Conservation (phyloP, 2,888 invertebrate genomes). For the Neoaliturus tenellus region DNA sequence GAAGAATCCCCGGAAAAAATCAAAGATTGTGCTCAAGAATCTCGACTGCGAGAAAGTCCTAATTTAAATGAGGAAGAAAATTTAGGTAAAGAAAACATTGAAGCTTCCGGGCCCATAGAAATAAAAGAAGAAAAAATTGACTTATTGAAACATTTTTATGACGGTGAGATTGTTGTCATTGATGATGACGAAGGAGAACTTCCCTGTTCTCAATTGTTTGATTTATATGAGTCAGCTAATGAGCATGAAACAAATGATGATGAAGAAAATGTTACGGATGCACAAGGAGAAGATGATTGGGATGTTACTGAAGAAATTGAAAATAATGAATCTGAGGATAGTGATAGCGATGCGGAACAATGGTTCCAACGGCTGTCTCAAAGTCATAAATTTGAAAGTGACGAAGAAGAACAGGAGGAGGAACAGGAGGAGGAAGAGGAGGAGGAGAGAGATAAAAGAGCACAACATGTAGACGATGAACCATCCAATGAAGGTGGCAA, state of each 20-base stretch:
- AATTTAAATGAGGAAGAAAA: not conserved
- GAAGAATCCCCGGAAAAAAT: not conserved
- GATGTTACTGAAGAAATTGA: not conserved
- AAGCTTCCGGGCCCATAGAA: not conserved
- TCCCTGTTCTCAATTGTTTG: slow-evolving; percentile 48
- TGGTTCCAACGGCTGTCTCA: slow-evolving; percentile 44
- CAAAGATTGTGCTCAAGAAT: too few relatives aligned
- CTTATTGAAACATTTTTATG: not conserved
- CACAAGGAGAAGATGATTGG: not conserved
- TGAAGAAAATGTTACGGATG: not conserved
- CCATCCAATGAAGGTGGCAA: not conserved
- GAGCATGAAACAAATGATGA: not conserved
- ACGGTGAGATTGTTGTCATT: slow-evolving; percentile 5
- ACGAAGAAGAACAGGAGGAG: not conserved
- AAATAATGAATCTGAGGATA: slow-evolving; percentile 2
- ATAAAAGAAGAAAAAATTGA: not conserved
- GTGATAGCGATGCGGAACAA: not conserved
- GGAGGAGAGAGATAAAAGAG: not conserved
- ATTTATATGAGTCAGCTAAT: not conserved
- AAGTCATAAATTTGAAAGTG: not conserved
- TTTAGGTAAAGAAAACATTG: not conserved
- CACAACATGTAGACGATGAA: not conserved
- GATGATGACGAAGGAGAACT: slow-evolving; percentile 19
- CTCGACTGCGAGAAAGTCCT: too few relatives aligned
- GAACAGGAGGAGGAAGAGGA: not conserved